phyloP scores from a whole-genome alignment of 2,113 vertebrate species.

The Bungarus multicinctus region DNA sequence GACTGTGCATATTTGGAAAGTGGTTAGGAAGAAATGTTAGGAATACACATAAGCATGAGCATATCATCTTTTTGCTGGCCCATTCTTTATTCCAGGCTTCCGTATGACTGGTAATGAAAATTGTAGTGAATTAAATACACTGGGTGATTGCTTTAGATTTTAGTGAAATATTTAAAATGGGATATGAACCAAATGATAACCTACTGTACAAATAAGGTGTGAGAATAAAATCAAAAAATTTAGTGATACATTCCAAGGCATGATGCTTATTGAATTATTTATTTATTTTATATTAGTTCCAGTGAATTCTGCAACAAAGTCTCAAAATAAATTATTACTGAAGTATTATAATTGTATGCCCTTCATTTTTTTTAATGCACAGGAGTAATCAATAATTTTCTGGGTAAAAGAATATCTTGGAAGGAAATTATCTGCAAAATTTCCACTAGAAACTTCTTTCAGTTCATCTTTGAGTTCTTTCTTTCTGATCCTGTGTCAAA shows the following conservation, averaged over 20 bases:
- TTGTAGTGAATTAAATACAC: background rate
- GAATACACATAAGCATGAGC: background rate
- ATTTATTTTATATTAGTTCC: fast-evolving
- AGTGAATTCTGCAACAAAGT: conserved; percentile 15
- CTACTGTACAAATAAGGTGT: background rate
- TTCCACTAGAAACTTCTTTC: conserved; percentile 42
- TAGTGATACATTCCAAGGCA: background rate
- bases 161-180: background rate
- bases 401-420: conserved; percentile 42
- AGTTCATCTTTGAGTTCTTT: conserved; percentile 42
- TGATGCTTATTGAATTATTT: background rate
- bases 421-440: conserved; percentile 47
- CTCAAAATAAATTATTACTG: conserved; percentile 36
- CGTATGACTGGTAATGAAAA: background rate
- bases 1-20: background rate
- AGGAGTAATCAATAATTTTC: conserved; percentile 57
- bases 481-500: conserved; percentile 29
- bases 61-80: background rate
- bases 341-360: conserved; percentile 39
- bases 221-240: background rate
- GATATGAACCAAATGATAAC: background rate
- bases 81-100: background rate
- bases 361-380: conserved; percentile 39
- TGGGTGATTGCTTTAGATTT: background rate
- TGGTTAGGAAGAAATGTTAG: background rate